Percentiles rank a stretch among this genome's conserved stretches.
These are phyloP conservation scores for Tricholaema leucomelas DNA, from an alignment of 2,113 vertebrate genomes.

Conservation along the genomic window DNA sequence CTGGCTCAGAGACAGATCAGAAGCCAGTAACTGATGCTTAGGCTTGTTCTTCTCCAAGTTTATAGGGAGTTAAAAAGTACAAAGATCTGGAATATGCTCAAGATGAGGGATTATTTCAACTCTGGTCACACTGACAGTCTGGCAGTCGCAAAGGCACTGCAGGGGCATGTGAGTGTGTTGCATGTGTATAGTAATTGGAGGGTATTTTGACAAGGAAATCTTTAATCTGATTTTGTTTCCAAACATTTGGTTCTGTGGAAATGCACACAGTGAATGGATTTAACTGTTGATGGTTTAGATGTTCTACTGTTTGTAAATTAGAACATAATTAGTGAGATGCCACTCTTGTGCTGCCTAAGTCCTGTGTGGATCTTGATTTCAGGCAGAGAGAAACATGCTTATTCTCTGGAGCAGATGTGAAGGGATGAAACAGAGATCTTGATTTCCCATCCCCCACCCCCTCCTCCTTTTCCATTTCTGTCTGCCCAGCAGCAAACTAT, in stretches of 20 bases:
- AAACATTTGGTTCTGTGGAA: background rate
- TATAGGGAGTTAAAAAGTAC: background rate
- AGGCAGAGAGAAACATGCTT: background rate
- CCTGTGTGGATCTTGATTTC: background rate
- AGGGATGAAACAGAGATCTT: background rate
- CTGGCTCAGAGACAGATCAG: background rate
- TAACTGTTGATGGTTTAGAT: background rate
- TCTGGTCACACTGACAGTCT: background rate
- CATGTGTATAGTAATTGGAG: background rate
- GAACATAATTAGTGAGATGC: background rate
- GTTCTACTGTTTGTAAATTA: background rate
- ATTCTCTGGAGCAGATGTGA: background rate
- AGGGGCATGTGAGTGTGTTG: background rate
- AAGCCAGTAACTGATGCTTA: background rate
- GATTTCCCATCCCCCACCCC: background rate
- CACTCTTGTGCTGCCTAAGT: background rate
- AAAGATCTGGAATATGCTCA: background rate
- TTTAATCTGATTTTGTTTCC: background rate
- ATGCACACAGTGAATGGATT: background rate
- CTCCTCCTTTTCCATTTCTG: background rate
- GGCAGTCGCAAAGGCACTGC: background rate
- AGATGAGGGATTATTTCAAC: background rate
- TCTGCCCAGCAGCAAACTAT: background rate
- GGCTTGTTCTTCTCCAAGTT: background rate
- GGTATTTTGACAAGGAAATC: constrained; percentile 2